These are phyloP conservation scores for Pangasius sanitwongsei DNA, from an alignment of 2,797 vertebrate species.

Conservation along the genomic window DNA sequence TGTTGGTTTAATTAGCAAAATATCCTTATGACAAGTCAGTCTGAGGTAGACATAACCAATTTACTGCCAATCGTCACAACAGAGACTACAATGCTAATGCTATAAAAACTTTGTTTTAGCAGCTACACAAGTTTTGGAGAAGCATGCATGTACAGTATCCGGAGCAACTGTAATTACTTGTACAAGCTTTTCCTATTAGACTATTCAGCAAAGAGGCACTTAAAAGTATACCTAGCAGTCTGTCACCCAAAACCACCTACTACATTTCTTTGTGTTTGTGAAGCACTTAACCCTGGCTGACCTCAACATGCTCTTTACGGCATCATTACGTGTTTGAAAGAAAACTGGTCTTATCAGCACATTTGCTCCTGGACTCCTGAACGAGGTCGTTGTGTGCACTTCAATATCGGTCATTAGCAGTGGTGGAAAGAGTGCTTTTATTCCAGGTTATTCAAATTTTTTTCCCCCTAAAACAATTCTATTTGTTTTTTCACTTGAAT, in stretches of 20 bases:
- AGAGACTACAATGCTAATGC: background rate
- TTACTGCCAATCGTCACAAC: background rate
- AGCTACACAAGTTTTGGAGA: background rate
- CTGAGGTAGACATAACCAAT: background rate
- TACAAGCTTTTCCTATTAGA: background rate
- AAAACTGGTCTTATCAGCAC: slow-evolving; percentile 7
- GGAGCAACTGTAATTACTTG: background rate
- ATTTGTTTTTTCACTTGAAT: background rate
- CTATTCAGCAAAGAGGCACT: background rate
- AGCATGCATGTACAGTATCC: background rate
- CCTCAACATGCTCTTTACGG: background rate
- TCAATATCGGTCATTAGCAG: background rate
- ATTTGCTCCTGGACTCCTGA: background rate
- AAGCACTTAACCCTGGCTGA: background rate
- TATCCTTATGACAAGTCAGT: background rate
- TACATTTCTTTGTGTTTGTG: background rate
- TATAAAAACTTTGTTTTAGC: background rate
- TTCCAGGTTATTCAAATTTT: background rate
- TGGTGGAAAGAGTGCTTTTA: background rate
- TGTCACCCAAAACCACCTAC: background rate
- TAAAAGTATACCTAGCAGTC: background rate
- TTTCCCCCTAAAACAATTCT: background rate
- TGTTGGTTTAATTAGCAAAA: background rate
- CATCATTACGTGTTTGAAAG: background rate
- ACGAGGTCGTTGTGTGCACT: background rate